These are phyloP conservation scores for Lepidurus couesii DNA, from an alignment of 1,140 invertebrate genomes.

Conservation along the genomic window DNA sequence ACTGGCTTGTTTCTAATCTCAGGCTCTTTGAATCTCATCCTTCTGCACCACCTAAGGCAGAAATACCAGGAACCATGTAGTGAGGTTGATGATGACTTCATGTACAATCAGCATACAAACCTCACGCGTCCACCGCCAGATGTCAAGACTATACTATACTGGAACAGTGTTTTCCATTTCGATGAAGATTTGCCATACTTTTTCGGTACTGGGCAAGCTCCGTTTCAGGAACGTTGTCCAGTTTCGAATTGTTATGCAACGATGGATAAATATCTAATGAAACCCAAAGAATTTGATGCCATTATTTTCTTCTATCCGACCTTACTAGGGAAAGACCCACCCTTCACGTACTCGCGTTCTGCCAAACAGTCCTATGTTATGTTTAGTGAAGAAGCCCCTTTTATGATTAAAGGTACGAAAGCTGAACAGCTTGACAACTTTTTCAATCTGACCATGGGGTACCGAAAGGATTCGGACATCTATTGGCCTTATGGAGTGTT, in stretches of 20 bases:
- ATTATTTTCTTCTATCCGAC: slow-evolving; percentile 31
- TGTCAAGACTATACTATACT: slow-evolving; percentile 23
- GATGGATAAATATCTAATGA: slow-evolving; percentile 22
- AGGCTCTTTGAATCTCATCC: neutral
- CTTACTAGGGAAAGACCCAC: neutral
- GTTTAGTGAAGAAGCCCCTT: slow-evolving; percentile 23
- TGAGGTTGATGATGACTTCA: neutral
- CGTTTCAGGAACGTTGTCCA: slow-evolving; percentile 24
- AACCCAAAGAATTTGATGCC: slow-evolving; percentile 31
- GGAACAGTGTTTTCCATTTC: slow-evolving; percentile 23
- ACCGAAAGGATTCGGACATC: slow-evolving; percentile 34
- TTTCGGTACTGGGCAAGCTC: slow-evolving; percentile 28
- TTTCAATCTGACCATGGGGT: slow-evolving; percentile 35
- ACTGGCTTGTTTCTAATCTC: neutral
- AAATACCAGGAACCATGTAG: neutral
- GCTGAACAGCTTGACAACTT: slow-evolving; percentile 27
- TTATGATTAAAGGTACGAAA: neutral
- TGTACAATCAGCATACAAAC: neutral
- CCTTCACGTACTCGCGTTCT: slow-evolving; percentile 8
- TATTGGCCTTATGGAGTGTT: slow-evolving; percentile 34
- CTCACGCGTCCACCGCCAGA: neutral
- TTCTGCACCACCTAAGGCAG: neutral
- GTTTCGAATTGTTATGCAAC: slow-evolving; percentile 27
- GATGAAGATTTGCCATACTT: slow-evolving; percentile 16
- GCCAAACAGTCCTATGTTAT: slow-evolving; percentile 24